Percentiles rank a stretch among this genome's conserved stretches.
Conservation (phyloP, 2,888 invertebrate species). For the Thera britannica region DNA sequence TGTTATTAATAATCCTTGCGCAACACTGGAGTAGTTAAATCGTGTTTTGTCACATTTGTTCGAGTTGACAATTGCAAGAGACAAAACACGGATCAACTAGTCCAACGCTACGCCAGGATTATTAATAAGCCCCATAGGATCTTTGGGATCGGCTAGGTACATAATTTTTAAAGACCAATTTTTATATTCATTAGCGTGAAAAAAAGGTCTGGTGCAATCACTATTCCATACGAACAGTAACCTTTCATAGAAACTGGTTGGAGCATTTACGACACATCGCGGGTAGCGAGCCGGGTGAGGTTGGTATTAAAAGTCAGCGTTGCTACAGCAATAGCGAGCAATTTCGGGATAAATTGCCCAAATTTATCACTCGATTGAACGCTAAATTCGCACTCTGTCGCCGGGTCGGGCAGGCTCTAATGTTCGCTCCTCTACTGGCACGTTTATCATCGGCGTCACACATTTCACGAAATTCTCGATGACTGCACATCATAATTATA, state of each 20-base stretch:
- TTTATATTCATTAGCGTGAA: too few relatives aligned
- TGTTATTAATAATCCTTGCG: too few relatives aligned
- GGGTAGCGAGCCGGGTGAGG: conserved; percentile 19
- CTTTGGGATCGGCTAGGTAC: too few relatives aligned
- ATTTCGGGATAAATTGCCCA: conserved; percentile 66
- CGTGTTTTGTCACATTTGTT: too few relatives aligned
- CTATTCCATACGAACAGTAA: neutral
- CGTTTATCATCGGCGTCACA: conserved; percentile 53
- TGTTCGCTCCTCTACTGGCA: conserved; percentile 47
- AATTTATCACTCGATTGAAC: conserved; percentile 67
- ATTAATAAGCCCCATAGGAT: too few relatives aligned
- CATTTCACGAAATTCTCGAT: conserved; percentile 36
- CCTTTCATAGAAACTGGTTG: conserved; percentile 13
- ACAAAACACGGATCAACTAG: too few relatives aligned
- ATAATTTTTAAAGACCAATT: too few relatives aligned
- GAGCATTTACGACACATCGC: conserved; percentile 18
- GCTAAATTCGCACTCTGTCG: conserved; percentile 56
- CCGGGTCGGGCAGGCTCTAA: conserved; percentile 39
- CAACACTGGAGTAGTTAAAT: too few relatives aligned
- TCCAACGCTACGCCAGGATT: too few relatives aligned
- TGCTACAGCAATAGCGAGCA: conserved; percentile 62
- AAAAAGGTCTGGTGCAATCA: neutral
- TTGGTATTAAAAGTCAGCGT: conserved; percentile 46
- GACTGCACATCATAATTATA: conserved; percentile 4
- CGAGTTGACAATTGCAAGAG: too few relatives aligned